phyloP scores from a whole-genome alignment of 1,140 invertebrate species.

The Holotrichia oblita region DNA sequence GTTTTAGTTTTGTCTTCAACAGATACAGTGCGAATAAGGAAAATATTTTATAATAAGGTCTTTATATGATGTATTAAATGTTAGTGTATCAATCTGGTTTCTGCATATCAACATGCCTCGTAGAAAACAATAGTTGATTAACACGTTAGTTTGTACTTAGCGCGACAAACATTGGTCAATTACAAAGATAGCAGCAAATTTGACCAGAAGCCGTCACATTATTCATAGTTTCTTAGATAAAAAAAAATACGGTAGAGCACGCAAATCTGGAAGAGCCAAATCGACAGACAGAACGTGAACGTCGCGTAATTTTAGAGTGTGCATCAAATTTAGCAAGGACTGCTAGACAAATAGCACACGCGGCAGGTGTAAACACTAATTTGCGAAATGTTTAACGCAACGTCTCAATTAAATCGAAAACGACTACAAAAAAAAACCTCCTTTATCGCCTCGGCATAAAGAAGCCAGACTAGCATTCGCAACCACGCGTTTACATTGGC shows the following conservation, averaged over 20 bases:
- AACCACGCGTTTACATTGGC: neutral
- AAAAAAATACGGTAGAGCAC: neutral
- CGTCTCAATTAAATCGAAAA: neutral
- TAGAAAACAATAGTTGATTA: neutral
- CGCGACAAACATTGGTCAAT: constrained; percentile 11
- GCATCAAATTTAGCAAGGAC: neutral
- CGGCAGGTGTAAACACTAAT: neutral
- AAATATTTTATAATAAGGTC: too few species aligned
- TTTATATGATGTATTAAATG: too few species aligned
- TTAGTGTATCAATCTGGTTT: too few species aligned
- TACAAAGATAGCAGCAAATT: neutral
- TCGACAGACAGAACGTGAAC: neutral
- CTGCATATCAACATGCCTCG: neutral
- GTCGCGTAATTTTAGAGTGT: neutral
- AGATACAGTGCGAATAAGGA: neutral
- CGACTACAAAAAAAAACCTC: constrained; percentile 8
- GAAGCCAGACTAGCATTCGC: constrained; percentile 11
- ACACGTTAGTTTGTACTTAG: neutral
- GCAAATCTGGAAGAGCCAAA: neutral
- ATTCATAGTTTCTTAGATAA: neutral
- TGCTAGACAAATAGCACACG: neutral
- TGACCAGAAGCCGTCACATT: neutral
- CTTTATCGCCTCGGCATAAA: neutral
- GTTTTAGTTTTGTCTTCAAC: neutral
- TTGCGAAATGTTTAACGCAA: neutral